A percentile compares a stretch with the other conserved stretches of the same genome.
These are phyloP conservation scores for Sminthurides bifidus DNA, from an alignment of 1,140 invertebrate species.

Conservation along the genomic window DNA sequence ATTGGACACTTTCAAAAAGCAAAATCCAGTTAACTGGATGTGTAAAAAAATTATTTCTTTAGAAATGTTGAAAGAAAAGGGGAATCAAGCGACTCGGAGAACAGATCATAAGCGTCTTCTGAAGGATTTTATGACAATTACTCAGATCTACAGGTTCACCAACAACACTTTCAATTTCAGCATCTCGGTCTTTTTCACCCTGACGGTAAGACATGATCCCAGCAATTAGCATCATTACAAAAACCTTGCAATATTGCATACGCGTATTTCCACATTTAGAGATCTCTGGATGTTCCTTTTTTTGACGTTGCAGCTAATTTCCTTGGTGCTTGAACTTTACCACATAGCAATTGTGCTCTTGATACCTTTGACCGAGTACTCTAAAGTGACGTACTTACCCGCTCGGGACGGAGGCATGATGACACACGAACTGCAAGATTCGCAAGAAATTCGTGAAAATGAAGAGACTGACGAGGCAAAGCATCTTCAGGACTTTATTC, in stretches of 20 bases:
- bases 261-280: neutral
- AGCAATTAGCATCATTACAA: no score
- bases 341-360: neutral
- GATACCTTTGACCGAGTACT: neutral
- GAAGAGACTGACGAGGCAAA: neutral
- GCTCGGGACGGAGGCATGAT: neutral
- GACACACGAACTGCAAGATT: neutral
- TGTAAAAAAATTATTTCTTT: no score
- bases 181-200: constrained; percentile 5
- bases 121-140: constrained; percentile 17
- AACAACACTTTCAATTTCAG: constrained; percentile 13
- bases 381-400: neutral
- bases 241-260: no score
- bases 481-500: neutral
- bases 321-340: neutral
- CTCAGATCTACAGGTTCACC: constrained; percentile 18
- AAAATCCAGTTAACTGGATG: no score
- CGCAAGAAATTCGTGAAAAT: neutral
- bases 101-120: constrained; percentile 9
- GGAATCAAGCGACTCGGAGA: neutral
- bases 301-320: neutral
- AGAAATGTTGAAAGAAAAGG: neutral
- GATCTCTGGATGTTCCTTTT: neutral
- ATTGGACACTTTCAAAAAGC: neutral
- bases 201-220: neutral